Percentiles rank a stretch among this genome's conserved stretches.
Evolutionary conservation across 2,113 vertebrate species (phyloP).

Genomic region (Anhinga rufa): DNA sequence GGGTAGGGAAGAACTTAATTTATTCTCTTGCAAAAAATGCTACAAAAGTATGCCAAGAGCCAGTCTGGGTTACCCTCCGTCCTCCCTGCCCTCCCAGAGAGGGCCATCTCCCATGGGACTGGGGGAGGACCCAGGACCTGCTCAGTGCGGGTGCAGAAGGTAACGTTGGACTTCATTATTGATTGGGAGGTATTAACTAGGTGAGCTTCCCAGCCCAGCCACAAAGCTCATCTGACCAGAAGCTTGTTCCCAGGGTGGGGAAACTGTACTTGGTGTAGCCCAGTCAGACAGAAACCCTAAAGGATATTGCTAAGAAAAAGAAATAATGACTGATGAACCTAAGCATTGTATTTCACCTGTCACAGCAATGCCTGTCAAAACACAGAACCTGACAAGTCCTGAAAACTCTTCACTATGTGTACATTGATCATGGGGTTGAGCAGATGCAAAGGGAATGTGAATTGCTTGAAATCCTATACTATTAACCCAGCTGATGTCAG

Average conservation of each 20-base stretch:
- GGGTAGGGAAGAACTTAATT: background rate
- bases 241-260: background rate
- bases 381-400: background rate
- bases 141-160: fast-evolving
- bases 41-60: background rate
- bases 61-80: background rate
- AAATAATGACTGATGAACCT: background rate
- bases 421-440: background rate
- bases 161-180: background rate
- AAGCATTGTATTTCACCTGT: background rate
- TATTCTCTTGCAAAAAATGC: background rate
- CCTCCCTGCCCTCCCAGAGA: background rate
- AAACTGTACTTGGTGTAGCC: background rate
- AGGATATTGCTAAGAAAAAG: background rate
- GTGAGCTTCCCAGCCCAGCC: background rate
- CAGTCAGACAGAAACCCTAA: background rate
- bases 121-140: background rate
- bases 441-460: background rate
- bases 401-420: background rate
- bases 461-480: background rate
- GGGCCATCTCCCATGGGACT: fast-evolving
- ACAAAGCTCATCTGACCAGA: background rate
- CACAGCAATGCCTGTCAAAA: background rate
- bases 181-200: background rate
- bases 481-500: background rate